phyloP scores from a whole-genome alignment of 2,888 invertebrate species.

The Caenorhabditis sp. region DNA sequence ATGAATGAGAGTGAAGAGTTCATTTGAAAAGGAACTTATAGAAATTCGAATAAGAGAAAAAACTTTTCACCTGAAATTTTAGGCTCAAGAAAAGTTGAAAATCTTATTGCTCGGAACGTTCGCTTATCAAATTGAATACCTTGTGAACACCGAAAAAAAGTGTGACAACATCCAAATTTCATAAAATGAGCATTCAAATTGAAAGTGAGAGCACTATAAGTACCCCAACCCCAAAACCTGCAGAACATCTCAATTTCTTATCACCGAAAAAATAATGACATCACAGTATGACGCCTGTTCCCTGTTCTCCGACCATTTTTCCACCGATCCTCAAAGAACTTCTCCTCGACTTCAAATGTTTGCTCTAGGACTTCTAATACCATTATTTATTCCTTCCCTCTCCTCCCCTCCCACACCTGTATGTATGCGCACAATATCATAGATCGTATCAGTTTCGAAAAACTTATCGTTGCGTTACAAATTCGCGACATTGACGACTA shows the following conservation, averaged over 20 bases:
- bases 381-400: slow-evolving; percentile 34
- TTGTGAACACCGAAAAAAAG: neutral
- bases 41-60: too few relatives aligned
- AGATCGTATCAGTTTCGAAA: slow-evolving; percentile 51
- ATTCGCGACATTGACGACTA: slow-evolving; percentile 1
- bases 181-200: too few relatives aligned
- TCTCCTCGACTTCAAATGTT: slow-evolving; percentile 33
- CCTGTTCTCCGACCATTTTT: slow-evolving; percentile 49
- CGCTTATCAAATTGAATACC: too few relatives aligned
- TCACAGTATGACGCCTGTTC: slow-evolving; percentile 36
- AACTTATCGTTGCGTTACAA: slow-evolving; percentile 39
- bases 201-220: neutral
- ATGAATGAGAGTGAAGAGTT: neutral
- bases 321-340: neutral
- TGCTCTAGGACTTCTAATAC: slow-evolving; percentile 48
- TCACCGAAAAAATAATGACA: slow-evolving; percentile 36
- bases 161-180: too few relatives aligned
- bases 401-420: neutral
- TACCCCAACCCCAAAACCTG: neutral
- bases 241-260: neutral
- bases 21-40: neutral
- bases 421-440: slow-evolving; percentile 43
- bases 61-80: too few relatives aligned
- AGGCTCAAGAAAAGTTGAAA: too few relatives aligned
- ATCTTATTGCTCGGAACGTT: too few relatives aligned